Base-by-base conservation (phyloP, 2,113 vertebrate genomes). In the Willisornis vidua region DNA sequence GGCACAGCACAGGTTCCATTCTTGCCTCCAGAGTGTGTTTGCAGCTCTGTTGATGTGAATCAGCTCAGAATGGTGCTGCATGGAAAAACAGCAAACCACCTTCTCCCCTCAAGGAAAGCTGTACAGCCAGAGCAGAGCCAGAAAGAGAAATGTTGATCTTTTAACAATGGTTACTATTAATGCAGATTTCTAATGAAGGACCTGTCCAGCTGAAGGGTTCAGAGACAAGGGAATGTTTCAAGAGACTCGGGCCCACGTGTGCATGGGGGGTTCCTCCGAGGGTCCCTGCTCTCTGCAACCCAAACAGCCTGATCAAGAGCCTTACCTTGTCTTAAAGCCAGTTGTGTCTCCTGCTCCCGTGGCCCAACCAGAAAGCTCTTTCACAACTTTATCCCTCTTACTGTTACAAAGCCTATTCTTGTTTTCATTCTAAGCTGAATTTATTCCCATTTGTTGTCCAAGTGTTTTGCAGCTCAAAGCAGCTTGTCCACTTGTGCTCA, bases 361-460 rank as follows among this genome's bases (percentile, higher is more conserved):
- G 58, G 62, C 63, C 48, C 52, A 22, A 0, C 61, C 49, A 28
- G 57, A 71, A 67, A 87, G 20, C 43, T 72, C 39, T 90, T 86
- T 29, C 35, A 49, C 63, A 71, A 8, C 68, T 72, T 90, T 68
- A 92, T 85, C 77, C 91, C 28, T 87, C 70, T 94, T 86, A 67
- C 15, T 55, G 3, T 75, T 78, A 85, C 84, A 94, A 79, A 91
- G 58, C 12, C 1, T 61, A 3, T 68, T 71, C 39, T 89, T 95
- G 74, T 72, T 94, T 82, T 58, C 35, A 15, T 39, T 87, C 57
- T 94, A 73, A 96, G 73, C 84, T 11, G 48, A 82, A 26, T 85
- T 85, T 79, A 46, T 85, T 85, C 57, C 58, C 18, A 3, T 63
- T 72, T 91, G 41, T 74, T 74, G 55, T 43, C 70, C 65, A 35